Evolutionary conservation across 1,140 invertebrate genomes (phyloP).

Genomic region (Nomia melanderi): DNA sequence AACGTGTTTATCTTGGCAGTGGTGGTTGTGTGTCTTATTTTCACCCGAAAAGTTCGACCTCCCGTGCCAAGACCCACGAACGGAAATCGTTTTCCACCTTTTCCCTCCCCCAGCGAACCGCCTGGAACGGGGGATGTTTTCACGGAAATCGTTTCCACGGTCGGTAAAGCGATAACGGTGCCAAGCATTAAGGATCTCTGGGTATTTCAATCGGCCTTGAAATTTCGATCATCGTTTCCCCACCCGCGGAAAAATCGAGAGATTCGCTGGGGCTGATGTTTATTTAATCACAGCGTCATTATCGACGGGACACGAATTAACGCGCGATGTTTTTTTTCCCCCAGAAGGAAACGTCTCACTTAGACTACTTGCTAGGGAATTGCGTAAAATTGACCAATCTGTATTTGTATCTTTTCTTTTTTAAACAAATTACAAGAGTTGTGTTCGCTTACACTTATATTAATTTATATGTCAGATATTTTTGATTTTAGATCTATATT

Average conservation of each 20-base stretch:
- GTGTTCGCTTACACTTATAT: too few relatives aligned
- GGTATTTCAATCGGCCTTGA: not conserved
- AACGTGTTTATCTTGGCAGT: constrained; percentile 3
- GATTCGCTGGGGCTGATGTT: not conserved
- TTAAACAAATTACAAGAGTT: too few relatives aligned
- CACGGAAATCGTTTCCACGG: constrained; percentile 32
- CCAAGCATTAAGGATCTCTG: constrained; percentile 13
- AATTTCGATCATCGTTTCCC: not conserved
- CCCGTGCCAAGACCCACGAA: not conserved
- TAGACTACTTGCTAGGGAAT: too few relatives aligned
- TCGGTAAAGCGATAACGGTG: constrained; percentile 28
- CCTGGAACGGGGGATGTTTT: not conserved
- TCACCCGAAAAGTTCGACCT: not conserved
- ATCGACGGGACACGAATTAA: not conserved
- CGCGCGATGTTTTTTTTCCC: not conserved
- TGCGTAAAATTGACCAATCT: not conserved
- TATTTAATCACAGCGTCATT: constrained; percentile 16
- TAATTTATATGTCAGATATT: too few relatives aligned
- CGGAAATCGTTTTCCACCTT: constrained; percentile 30
- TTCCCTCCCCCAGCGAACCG: too few relatives aligned
- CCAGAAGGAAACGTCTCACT: not conserved
- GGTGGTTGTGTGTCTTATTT: constrained; percentile 4
- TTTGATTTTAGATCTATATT: too few relatives aligned
- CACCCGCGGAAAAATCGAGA: not conserved
- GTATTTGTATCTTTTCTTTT: too few relatives aligned